These are phyloP conservation scores for Ictidomys tridecemlineatus DNA, from an alignment of 2,113 vertebrate species.

Conservation along the genomic window DNA sequence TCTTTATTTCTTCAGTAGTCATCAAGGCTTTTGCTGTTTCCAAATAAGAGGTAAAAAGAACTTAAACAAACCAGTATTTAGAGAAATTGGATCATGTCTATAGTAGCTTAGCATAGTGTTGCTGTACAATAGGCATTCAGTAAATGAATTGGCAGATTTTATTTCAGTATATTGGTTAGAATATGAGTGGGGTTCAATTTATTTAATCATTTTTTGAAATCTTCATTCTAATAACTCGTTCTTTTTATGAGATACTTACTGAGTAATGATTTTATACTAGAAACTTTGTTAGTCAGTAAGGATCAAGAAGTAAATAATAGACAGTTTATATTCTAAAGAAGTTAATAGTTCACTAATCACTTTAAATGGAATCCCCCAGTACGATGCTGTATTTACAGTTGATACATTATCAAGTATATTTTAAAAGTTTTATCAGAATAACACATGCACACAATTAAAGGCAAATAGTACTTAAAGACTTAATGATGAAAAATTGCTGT, in stretches of 20 bases:
- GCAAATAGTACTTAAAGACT: neutral
- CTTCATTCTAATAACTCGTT: neutral
- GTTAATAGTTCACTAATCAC: neutral
- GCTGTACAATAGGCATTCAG: neutral
- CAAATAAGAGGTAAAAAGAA: neutral
- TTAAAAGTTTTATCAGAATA: neutral
- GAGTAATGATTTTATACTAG: neutral
- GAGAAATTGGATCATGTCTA: neutral
- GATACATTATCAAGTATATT: neutral
- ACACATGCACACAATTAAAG: neutral
- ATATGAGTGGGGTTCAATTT: neutral
- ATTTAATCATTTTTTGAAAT: neutral
- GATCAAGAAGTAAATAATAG: neutral
- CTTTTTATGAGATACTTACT: neutral
- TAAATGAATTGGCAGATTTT: neutral
- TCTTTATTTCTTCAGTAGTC: too few relatives aligned
- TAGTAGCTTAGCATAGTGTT: neutral
- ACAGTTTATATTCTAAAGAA: neutral
- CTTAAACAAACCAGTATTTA: neutral
- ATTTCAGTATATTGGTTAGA: neutral
- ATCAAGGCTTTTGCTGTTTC: too few relatives aligned
- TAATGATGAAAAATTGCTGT: neutral
- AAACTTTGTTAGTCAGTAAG: neutral
- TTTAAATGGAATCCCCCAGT: neutral
- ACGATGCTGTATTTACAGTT: neutral